Base-by-base conservation (phyloP, 2,797 vertebrate genomes). In the Spinus olivaceus region DNA sequence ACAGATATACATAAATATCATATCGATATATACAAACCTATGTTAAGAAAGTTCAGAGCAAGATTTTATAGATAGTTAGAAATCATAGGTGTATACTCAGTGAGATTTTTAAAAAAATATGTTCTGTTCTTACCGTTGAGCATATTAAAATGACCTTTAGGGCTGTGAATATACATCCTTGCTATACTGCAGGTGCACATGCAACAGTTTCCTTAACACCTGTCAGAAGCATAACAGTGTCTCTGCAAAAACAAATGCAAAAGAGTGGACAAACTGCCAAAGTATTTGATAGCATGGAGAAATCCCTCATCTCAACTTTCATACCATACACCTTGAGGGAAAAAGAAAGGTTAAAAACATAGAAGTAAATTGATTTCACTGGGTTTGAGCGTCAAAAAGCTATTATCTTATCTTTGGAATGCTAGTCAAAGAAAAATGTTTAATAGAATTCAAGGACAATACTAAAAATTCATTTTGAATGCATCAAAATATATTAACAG, bases 1-100 rank as follows among this genome's bases (percentile, higher is more conserved):
- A 35, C 6, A 60, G 0, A 10, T 21, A 54, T 9, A 12, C 2
- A 9, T 15, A 14, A 6, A 1, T 32, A 32, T 18, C 18, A 2
- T 28, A 56, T 12, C 44, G 5, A 28, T 14, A 8, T 8, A 46
- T 6, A 51, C 4, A 84, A 73, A 66, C 4, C 7, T 47, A 3
- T 28, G 3, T 47, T 46, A 49, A 79, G 21, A 80, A 59, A 35
- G 12, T 44, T n/a, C 42, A 81, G 23, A 53, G 20, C 5, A 84
- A 57, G 28, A 46, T 37, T 67, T 53, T 17, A 18, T 4, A 46
- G 20, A 16, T 19, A 17, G 3, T 22, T 47, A 64, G 10, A 71
- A 73, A 24, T 77, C 28, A 67, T 5, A 35, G 6, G 6, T 8
- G 66, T 17, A 13, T 16, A 37, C 14, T 33, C 39, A 67, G 71